These are phyloP conservation scores for Helicoverpa armigera DNA, from an alignment of 1,140 invertebrate species.

Conservation along the genomic window DNA sequence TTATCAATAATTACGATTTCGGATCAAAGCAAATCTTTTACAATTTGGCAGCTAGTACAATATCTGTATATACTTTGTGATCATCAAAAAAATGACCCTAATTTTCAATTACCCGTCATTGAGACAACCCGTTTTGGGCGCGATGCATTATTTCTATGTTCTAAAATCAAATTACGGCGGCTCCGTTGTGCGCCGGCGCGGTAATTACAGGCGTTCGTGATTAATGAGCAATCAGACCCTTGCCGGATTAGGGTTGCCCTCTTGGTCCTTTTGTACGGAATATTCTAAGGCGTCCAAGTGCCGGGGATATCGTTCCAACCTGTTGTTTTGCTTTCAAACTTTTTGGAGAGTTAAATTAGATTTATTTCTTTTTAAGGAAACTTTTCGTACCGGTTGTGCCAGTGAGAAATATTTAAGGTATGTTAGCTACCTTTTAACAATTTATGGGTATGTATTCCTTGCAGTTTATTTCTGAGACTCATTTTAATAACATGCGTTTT, in stretches of 20 bases:
- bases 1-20: too few relatives aligned
- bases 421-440: constrained; percentile 32
- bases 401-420: constrained; percentile 22
- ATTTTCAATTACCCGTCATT: constrained; percentile 46
- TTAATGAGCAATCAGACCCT: constrained; percentile 79
- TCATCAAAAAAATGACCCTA: constrained; percentile 41
- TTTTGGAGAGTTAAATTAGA: constrained; percentile 46
- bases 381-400: constrained; percentile 40
- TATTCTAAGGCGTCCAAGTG: constrained; percentile 46
- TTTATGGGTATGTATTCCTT: constrained; percentile 1
- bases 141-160: constrained; percentile 68
- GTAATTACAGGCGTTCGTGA: constrained; percentile 77
- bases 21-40: background rate
- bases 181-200: constrained; percentile 66
- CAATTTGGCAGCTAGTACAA: background rate
- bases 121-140: constrained; percentile 50
- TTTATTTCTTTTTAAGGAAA: constrained; percentile 48
- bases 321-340: constrained; percentile 48
- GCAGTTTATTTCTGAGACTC: background rate
- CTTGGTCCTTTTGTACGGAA: constrained; percentile 52
- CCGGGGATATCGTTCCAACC: constrained; percentile 37
- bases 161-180: constrained; percentile 76
- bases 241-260: constrained; percentile 52
- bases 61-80: background rate
- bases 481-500: background rate